These are phyloP conservation scores for Heteronetta atricapilla DNA, from an alignment of 2,113 vertebrate species.

Conservation along the genomic window DNA sequence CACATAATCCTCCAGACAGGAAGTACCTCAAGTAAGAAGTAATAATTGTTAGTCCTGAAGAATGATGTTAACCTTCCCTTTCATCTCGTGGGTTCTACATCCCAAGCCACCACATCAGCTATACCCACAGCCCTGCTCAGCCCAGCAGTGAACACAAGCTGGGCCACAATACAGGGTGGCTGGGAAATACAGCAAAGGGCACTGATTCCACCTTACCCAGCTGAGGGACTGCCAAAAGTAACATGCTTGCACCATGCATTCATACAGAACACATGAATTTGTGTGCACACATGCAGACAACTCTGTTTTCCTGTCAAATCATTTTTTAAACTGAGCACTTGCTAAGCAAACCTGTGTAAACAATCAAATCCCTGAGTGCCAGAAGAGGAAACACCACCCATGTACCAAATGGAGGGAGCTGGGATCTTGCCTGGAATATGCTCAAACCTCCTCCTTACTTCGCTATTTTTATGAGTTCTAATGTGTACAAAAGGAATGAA, in stretches of 20 bases:
- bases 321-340: constrained; percentile 23
- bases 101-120: rapidly evolving
- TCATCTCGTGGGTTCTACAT: rapidly evolving
- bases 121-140: background rate
- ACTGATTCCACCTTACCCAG: background rate
- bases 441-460: constrained; percentile 32
- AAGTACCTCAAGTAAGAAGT: background rate
- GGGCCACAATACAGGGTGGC: rapidly evolving
- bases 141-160: background rate
- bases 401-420: constrained; percentile 48
- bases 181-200: background rate
- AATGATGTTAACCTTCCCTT: background rate
- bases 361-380: background rate
- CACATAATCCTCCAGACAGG: too few species aligned
- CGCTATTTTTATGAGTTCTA: constrained; percentile 5
- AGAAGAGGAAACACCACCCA: constrained; percentile 59
- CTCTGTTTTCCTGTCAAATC: constrained; percentile 43
- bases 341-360: constrained; percentile 59
- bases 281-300: background rate
- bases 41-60: background rate
- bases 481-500: constrained; percentile 21
- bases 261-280: rapidly evolving
- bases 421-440: constrained; percentile 53
- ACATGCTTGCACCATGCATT: rapidly evolving
- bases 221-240: background rate